Conservation (phyloP, 1,140 invertebrate species). For the Drosophila ambigua region DNA sequence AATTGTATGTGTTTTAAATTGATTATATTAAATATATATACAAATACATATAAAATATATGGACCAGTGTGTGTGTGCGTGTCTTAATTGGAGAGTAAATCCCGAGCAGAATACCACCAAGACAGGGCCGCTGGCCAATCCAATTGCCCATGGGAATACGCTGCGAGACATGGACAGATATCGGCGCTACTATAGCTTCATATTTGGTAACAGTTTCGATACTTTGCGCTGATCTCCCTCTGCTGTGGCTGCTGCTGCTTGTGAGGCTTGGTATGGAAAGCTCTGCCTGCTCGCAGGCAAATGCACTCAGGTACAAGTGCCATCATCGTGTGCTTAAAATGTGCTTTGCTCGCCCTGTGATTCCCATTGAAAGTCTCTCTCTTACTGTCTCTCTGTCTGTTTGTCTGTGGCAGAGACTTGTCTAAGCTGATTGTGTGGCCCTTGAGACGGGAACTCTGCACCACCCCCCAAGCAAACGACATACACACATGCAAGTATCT, state of each 20-base stretch:
- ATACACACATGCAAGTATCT: too few species aligned
- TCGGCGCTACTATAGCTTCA: too few species aligned
- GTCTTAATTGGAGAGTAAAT: slow-evolving; percentile 41
- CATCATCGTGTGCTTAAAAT: slow-evolving; percentile 62
- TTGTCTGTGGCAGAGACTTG: slow-evolving; percentile 13
- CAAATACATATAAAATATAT: slow-evolving; percentile 70
- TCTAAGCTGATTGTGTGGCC: slow-evolving; percentile 66
- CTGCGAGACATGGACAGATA: too few species aligned
- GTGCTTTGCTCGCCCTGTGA: slow-evolving; percentile 41
- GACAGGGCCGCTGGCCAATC: too few species aligned
- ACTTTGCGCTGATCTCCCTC: too few species aligned
- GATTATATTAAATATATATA: slow-evolving; percentile 82
- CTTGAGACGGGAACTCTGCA: slow-evolving; percentile 45
- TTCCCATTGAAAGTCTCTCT: slow-evolving; percentile 38
- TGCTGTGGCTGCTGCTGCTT: not conserved
- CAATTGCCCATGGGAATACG: too few species aligned
- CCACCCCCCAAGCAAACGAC: not conserved
- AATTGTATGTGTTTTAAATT: slow-evolving; percentile 82
- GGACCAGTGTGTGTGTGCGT: slow-evolving; percentile 27
- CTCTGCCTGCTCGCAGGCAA: slow-evolving; percentile 1
- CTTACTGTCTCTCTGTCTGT: not conserved
- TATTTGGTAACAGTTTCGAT: too few species aligned
- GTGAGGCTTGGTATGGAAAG: too few species aligned
- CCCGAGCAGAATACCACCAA: slow-evolving; percentile 57
- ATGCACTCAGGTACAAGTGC: slow-evolving; percentile 43